Percentiles rank a stretch among this genome's conserved stretches.
These are phyloP conservation scores for Cynopterus sphinx DNA, from an alignment of 2,797 vertebrate species.

Conservation along the genomic window DNA sequence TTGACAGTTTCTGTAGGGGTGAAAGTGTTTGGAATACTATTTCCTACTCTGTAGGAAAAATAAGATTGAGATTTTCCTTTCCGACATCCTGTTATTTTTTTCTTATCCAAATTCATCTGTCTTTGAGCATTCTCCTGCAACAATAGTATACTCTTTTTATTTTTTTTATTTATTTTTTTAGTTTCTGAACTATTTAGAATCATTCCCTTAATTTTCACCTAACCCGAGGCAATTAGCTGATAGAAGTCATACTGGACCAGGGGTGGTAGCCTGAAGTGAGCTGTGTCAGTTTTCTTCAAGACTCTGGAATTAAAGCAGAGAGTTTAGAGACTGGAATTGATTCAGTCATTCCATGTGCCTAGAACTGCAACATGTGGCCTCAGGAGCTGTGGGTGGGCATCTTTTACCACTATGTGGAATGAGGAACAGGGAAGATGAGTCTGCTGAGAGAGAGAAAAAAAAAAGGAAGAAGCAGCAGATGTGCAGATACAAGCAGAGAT, in stretches of 20 bases:
- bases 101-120: neutral
- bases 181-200: neutral
- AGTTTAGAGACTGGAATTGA: neutral
- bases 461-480: neutral
- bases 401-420: neutral
- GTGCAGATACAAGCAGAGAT: neutral
- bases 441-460: neutral
- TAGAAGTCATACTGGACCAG: neutral
- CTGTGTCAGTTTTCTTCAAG: neutral
- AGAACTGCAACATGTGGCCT: neutral
- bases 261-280: neutral
- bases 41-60: neutral
- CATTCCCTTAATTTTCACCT: neutral
- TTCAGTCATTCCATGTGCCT: neutral
- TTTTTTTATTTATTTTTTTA: neutral
- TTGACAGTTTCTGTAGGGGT: neutral
- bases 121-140: neutral
- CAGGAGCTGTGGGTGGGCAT: neutral
- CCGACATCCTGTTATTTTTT: neutral
- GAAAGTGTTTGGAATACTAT: neutral
- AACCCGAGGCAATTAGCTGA: neutral
- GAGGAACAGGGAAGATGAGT: neutral
- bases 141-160: neutral
- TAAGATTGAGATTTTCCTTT: neutral
- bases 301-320: neutral